Evolutionary conservation across 2,113 vertebrate species (phyloP), one percentile per base, ranked within the genome.

Genomic region (Okapia johnstoni): DNA sequence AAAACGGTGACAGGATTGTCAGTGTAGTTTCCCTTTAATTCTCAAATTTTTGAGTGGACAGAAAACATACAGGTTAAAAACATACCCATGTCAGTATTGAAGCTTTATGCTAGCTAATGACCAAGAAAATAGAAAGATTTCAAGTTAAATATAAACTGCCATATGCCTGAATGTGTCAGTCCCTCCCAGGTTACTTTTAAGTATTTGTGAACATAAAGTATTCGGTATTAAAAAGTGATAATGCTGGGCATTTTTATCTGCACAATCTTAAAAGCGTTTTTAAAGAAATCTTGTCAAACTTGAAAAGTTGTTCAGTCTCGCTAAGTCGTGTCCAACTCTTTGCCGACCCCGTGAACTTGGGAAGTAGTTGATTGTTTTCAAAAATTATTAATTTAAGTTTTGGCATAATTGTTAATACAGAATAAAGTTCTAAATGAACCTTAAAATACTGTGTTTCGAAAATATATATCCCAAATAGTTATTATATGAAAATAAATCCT

Each of bases 401-500:
- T 79, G 36, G 13, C 66, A 80, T 5, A 61, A 30, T 3, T 87
- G 40, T 54, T 60, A 43, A 86, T 89, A 73, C 19, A 60, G 26
- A 87, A 50, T 85, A 36, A 55, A 54, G 77, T 80, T 33, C 52
- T 50, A 80, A 80, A 33, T 80, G 30, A 80, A 77, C 52, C 50
- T 80, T 95, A 92, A 94, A 89, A 87, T 94, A 79, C 8, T 93
- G 9, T 95, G 13, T 93, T 92, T 95, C 50, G 46, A 90, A 94
- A 95, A 95, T 58, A 19, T 28, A 0, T 86, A 26, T 90, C 55
- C 90, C 21, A 52, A 43, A 54, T 33, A 94, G 33, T 55, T 85
- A 88, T 90, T 93, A 85, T 52, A 52, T 93, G 89, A 93, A 96
- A 95, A 88, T 96, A 36, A 84, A 54, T 48, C 97, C 85, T 97